Evolutionary conservation across 1,140 invertebrate species (phyloP), one percentile per base, ranked within the genome.

Genomic region (Drosophila saltans): DNA sequence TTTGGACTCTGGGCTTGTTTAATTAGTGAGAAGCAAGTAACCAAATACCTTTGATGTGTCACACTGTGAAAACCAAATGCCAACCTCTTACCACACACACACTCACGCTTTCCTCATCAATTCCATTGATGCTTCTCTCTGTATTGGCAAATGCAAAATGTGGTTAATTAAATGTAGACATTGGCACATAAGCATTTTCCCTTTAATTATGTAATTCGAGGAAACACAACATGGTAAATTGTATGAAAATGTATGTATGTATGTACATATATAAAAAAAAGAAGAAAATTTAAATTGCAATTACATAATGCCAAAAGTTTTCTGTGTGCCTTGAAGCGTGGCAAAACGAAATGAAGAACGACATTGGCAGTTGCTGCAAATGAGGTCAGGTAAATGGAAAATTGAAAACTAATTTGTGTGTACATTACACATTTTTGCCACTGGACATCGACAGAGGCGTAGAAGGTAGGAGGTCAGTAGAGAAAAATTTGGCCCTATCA

Each of bases 131-230:
- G 45, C 45, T 48, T 10, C 45, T 48, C 7, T 59, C 45, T 48
- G 9, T 59, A 58, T 30, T 39, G 63, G 56, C 7, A 65, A 21
- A 78, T 63, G 64, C 52, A 65, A 78, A 80, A 80, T 83, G 84
- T 69, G 80, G 84, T 88, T 88, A 88, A 88, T 88, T 88, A 89
- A 89, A 83, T 89, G 80, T 69, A 74, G 73, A 88, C 75, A 78
- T 89, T 70, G 77, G 72, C 61, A 43, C 26, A 70, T 26, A 66
- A 70, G 68, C 68, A 80, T 76, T 80, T 76, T 76, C 39, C 33
- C 24, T 57, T 40, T 30, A 60, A 28, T 65, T 21, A 33, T 40
- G 57, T 40, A 40, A 59, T 59, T 40, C 33, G 24, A 24, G 8
- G 8, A 4, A 39, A 40, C 11, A 45, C 59, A 52, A 41, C 16